phyloP scores from a whole-genome alignment of 2,113 vertebrate genomes.

The Sapayoa aenigma region DNA sequence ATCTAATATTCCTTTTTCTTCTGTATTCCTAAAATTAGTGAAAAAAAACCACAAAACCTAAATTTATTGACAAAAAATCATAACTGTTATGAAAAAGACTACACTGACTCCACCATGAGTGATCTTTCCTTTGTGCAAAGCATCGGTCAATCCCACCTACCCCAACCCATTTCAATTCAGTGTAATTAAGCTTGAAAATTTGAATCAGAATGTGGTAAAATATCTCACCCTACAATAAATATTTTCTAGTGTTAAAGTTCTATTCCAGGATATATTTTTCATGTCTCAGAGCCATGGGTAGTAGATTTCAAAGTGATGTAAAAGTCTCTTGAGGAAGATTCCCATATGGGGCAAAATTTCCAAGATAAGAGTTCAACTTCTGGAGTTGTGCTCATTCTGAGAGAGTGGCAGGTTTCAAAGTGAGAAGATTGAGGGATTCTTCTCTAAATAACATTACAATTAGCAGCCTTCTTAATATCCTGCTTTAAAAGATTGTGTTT shows the following conservation, averaged over 20 bases:
- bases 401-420: background rate
- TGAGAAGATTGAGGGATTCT: background rate
- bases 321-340: background rate
- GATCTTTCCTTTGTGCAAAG: background rate
- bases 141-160: accelerated
- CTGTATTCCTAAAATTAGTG: background rate
- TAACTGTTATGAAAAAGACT: background rate
- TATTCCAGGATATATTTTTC: background rate
- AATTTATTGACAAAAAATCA: background rate
- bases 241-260: background rate
- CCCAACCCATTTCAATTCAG: accelerated
- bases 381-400: background rate
- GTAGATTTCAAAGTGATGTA: background rate
- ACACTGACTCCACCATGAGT: accelerated
- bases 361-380: background rate
- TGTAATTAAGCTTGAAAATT: background rate
- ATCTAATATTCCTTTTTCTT: background rate
- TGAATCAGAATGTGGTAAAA: background rate
- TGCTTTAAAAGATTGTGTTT: background rate
- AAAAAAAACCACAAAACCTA: background rate
- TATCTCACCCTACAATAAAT: background rate
- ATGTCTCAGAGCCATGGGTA: background rate
- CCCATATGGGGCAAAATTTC: background rate
- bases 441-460: background rate
- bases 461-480: background rate